Conservation (phyloP, 2,113 vertebrate genomes). For the Leucopsar rothschildi region DNA sequence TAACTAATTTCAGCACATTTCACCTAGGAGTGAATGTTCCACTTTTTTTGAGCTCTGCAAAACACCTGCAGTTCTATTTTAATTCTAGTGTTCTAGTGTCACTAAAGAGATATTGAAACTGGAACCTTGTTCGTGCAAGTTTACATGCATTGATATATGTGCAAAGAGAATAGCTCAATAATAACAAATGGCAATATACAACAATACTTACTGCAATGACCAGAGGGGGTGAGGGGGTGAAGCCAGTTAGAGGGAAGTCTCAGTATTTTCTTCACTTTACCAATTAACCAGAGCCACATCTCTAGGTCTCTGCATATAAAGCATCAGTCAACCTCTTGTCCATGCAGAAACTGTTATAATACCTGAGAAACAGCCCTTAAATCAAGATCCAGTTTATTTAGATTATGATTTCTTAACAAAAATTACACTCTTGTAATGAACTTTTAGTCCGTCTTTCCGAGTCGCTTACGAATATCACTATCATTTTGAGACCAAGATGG, state of each 20-base stretch:
- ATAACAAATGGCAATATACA: neutral
- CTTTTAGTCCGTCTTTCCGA: neutral
- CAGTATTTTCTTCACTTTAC: neutral
- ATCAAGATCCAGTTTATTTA: neutral
- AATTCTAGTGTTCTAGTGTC: neutral
- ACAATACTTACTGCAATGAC: neutral
- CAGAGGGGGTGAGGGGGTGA: accelerated
- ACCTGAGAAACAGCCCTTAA: neutral
- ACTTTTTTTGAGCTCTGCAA: neutral
- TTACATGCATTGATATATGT: neutral
- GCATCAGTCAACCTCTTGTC: neutral
- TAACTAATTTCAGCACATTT: neutral
- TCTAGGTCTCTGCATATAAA: neutral
- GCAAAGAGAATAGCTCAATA: neutral
- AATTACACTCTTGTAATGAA: neutral
- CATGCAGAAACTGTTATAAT: neutral
- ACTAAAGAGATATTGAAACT: neutral
- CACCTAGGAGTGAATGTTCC: neutral
- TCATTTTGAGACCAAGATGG: neutral
- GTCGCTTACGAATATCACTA: neutral
- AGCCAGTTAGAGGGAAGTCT: neutral
- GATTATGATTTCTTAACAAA: neutral
- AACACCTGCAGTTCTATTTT: neutral
- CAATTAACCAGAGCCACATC: neutral
- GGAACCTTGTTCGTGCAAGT: neutral